Evolutionary conservation across 2,888 invertebrate species (phyloP).

Genomic region (Cataglyphis cursor): DNA sequence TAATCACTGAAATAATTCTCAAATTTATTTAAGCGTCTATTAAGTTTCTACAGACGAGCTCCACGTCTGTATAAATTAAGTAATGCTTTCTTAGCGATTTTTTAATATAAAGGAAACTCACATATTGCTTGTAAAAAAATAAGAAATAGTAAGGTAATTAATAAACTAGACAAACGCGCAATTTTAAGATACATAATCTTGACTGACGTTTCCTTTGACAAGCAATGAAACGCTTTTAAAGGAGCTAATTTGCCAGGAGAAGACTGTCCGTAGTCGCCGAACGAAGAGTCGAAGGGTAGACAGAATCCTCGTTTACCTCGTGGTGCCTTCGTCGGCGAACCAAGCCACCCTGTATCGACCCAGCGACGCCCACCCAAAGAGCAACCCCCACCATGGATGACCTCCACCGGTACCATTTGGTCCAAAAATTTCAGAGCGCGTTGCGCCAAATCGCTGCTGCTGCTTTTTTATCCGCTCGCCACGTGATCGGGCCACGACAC

Average conservation of each 20-base stretch:
- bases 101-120: background rate
- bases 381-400: slow-evolving; percentile 72
- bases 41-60: background rate
- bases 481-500: background rate
- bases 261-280: slow-evolving; percentile 5
- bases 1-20: slow-evolving; percentile 1
- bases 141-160: slow-evolving; percentile 11
- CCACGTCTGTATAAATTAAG: background rate
- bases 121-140: background rate
- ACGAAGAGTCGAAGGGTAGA: slow-evolving; percentile 11
- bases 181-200: background rate
- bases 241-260: slow-evolving; percentile 34
- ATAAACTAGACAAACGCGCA: slow-evolving; percentile 9
- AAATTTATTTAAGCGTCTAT: slow-evolving; percentile 17
- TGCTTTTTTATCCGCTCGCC: slow-evolving; percentile 30
- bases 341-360: slow-evolving; percentile 83
- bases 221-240: slow-evolving; percentile 7
- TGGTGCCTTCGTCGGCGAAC: slow-evolving; percentile 76
- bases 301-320: slow-evolving; percentile 63
- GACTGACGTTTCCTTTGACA: background rate
- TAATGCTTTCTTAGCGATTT: background rate
- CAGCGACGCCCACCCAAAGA: slow-evolving; percentile 81
- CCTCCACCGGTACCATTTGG: slow-evolving; percentile 64
- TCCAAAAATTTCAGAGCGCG: slow-evolving; percentile 68
- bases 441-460: slow-evolving; percentile 26